Percentiles rank a stretch among this genome's conserved stretches.
These are phyloP conservation scores for Gnathonemus echidnorhynchus DNA, from an alignment of 2,113 vertebrate genomes.

Conservation along the genomic window DNA sequence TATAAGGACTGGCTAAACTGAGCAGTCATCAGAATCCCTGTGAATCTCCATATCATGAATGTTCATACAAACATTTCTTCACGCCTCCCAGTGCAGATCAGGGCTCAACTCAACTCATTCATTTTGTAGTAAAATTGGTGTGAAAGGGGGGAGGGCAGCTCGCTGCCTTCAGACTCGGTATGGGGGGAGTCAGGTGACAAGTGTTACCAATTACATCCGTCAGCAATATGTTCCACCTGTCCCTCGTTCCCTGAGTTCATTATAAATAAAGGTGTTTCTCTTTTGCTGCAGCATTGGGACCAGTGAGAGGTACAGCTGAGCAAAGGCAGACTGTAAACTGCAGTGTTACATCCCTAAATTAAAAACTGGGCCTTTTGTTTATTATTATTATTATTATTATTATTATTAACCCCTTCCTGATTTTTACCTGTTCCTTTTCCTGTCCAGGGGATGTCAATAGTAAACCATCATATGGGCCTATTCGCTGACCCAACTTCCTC, in stretches of 20 bases:
- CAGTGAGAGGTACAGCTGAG: background rate
- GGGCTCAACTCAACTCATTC: background rate
- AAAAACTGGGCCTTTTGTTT: background rate
- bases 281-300: background rate
- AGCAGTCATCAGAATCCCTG: background rate
- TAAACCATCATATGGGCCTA: background rate
- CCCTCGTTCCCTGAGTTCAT: background rate
- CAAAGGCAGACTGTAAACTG: background rate
- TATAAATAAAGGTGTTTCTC: background rate
- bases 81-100: background rate
- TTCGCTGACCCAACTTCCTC: background rate
- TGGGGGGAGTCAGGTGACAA: background rate
- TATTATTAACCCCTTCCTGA: background rate
- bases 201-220: background rate
- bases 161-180: background rate
- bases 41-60: background rate
- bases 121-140: background rate
- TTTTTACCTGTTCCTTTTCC: background rate
- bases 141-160: background rate
- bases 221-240: background rate
- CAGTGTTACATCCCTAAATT: background rate
- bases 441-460: background rate
- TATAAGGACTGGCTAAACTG: background rate
- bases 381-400: background rate
- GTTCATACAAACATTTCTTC: background rate